Evolutionary conservation across 2,888 invertebrate genomes (phyloP).

Genomic region (Mycalesis mineus): DNA sequence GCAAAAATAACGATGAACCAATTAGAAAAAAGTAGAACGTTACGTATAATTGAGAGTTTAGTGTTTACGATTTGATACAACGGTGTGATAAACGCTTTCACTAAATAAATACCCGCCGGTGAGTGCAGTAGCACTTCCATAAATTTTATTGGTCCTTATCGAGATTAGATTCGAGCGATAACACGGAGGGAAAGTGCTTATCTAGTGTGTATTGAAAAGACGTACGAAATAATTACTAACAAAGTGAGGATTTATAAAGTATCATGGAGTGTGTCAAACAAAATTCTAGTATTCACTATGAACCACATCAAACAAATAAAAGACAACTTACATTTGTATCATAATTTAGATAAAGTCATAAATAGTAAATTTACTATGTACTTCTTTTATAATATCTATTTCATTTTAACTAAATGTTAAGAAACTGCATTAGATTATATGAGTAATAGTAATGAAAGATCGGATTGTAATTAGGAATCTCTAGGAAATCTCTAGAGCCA

Average conservation of each 20-base stretch:
- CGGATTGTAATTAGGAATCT: too few species aligned
- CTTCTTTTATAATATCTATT: too few species aligned
- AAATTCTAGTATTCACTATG: too few species aligned
- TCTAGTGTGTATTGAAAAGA: not conserved
- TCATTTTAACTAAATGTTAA: too few species aligned
- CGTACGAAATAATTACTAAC: not conserved
- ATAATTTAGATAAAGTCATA: too few species aligned
- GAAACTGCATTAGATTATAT: too few species aligned
- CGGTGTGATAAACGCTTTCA: slow-evolving; percentile 14
- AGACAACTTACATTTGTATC: too few species aligned
- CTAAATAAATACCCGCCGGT: slow-evolving; percentile 2
- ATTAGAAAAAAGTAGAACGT: not conserved
- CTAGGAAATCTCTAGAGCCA: too few species aligned
- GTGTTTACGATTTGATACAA: slow-evolving; percentile 1
- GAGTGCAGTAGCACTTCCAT: slow-evolving; percentile 9
- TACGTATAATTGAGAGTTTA: not conserved
- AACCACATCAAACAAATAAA: too few species aligned
- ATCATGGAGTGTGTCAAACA: too few species aligned
- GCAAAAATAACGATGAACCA: not conserved
- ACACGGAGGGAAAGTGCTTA: slow-evolving; percentile 5
- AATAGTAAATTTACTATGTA: too few species aligned
- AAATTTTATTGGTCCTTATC: slow-evolving; percentile 13
- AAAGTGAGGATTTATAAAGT: not conserved
- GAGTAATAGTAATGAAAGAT: too few species aligned
- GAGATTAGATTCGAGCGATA: slow-evolving; percentile 10